These are phyloP conservation scores for Habropoda laboriosa DNA, from an alignment of 1,140 invertebrate genomes.

Conservation along the genomic window DNA sequence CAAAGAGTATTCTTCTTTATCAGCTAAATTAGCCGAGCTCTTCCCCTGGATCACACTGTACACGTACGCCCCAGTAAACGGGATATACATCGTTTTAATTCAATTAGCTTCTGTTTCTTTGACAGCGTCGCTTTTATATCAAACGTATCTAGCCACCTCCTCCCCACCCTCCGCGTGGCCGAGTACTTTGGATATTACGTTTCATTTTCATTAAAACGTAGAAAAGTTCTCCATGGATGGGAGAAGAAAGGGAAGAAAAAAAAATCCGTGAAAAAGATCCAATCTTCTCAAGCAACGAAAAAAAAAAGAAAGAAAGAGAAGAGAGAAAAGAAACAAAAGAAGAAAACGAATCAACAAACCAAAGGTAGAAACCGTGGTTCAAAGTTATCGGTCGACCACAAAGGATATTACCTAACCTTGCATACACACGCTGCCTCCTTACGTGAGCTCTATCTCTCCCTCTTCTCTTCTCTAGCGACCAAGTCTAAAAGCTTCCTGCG, in stretches of 20 bases:
- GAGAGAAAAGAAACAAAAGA: no score
- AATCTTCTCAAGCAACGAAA: no score
- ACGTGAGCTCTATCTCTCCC: conserved; percentile 3
- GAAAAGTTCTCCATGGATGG: background rate
- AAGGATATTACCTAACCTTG: background rate
- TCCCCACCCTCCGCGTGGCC: background rate
- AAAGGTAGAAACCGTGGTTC: background rate
- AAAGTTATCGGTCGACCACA: background rate
- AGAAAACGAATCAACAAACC: background rate
- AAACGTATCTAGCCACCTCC: conserved; percentile 8
- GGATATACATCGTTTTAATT: conserved; percentile 45
- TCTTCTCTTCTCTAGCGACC: background rate
- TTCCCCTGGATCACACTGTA: background rate
- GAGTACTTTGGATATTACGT: conserved; percentile 19
- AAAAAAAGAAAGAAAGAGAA: background rate
- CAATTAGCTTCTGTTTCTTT: conserved; percentile 44
- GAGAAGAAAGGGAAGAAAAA: background rate
- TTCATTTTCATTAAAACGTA: conserved; percentile 41
- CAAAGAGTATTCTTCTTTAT: background rate
- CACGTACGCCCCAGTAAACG: background rate
- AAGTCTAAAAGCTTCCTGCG: background rate
- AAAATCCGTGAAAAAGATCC: background rate
- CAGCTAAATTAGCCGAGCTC: background rate
- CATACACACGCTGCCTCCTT: background rate
- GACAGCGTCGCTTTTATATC: conserved; percentile 40